phyloP scores from a whole-genome alignment of 2,113 vertebrate species.

The Megalops atlanticus region DNA sequence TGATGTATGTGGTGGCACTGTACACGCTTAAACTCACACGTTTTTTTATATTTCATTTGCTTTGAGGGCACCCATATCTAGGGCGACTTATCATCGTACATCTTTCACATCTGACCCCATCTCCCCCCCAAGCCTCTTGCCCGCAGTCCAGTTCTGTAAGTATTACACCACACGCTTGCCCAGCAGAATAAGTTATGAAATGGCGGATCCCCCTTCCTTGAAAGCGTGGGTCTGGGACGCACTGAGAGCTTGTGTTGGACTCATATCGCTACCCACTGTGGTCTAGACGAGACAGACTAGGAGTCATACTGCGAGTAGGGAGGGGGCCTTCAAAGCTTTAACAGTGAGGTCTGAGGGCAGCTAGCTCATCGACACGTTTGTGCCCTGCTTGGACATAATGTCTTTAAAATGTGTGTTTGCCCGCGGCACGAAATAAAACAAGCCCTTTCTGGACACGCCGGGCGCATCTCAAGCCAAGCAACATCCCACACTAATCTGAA shows the following conservation, averaged over 20 bases:
- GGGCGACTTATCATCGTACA: background rate
- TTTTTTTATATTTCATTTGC: too few relatives aligned
- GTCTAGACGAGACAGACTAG: conserved; percentile 20
- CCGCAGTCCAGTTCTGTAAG: background rate
- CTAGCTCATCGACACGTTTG: background rate
- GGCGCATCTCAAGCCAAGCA: conserved; percentile 54
- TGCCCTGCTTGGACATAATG: background rate
- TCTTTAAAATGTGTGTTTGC: conserved; percentile 17
- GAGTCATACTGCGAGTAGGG: background rate
- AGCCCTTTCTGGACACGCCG: conserved; percentile 57
- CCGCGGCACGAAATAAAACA: conserved; percentile 40
- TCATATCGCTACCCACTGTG: background rate
- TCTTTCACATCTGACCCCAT: background rate
- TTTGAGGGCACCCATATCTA: too few relatives aligned
- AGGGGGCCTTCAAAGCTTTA: background rate
- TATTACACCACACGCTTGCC: background rate
- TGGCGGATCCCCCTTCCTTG: background rate
- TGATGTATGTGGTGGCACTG: too few relatives aligned
- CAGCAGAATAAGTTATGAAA: background rate
- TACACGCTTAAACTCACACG: too few relatives aligned
- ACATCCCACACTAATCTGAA: conserved; percentile 63
- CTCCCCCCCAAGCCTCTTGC: background rate
- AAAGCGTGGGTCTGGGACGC: background rate
- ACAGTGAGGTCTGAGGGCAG: conserved; percentile 1
- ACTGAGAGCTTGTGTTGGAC: background rate